Base-by-base conservation (phyloP, 1,140 invertebrate genomes). In the Chionoecetes opilio region DNA sequence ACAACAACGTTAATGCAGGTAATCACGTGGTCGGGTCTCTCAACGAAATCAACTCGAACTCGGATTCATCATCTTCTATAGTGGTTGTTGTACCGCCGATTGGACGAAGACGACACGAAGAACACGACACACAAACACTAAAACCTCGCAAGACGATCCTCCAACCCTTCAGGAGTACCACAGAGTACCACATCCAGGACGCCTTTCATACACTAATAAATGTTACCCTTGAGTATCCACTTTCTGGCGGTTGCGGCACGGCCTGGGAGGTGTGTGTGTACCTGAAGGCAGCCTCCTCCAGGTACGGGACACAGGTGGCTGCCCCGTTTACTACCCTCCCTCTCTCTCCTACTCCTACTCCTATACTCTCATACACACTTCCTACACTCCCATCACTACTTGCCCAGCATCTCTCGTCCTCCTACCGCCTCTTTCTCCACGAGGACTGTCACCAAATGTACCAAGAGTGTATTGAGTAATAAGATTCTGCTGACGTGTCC, bases 11-110 rank as follows among this genome's bases (percentile, higher is more conserved):
- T 26, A 41, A 53, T 63, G 92, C 46, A 53, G 46, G 2, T 17
- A 9, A 53, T 17, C 2, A 53, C 46, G 46, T 17, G 46, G 46
- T 17, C 11, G 46, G 84, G 14, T 89, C 53, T 38, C 91, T 88
- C 87, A 96, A 95, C 38, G 88, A 94, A 32, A 35, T 35, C 17
- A 82, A 53, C 34, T 88, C 84, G 14, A 93, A 93, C 53, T 11
- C 37, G 1, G 84, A 93, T 34, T 88, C 93, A 5, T 41, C 37
- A 31, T 93, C 93, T 17, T 63, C 35, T 8, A 37, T 93, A 17
- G n/a, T 88, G 11, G 31, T 93, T 46, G 29, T 93, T 29, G 93
- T 93, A 1, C 93, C 85, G 3, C 93, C 93, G 3, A 34, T 46
- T 6, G 82, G 92, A 11, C 31, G 86, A 29, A 11, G 86, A 46